phyloP scores from a whole-genome alignment of 37 sponge, comb jelly and placozoan species.

The Corticium candelabrum region DNA sequence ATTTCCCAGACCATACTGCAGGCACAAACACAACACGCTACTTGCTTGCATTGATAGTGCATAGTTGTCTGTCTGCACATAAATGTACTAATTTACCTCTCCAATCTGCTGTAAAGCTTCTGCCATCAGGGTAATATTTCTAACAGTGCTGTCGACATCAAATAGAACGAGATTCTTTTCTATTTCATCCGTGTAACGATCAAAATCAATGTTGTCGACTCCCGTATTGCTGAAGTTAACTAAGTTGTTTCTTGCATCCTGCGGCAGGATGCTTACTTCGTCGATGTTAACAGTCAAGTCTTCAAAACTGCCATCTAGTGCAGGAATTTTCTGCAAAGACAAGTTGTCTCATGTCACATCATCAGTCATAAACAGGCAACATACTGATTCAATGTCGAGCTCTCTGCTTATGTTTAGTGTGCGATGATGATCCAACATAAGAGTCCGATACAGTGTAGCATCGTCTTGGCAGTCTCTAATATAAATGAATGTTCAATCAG shows the following conservation, averaged over 20 bases:
- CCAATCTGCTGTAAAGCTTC: too few relatives aligned
- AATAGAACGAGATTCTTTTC: too few relatives aligned
- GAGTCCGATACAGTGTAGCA: neutral
- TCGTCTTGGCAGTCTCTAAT: neutral
- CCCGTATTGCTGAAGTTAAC: neutral
- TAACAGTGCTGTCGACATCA: too few relatives aligned
- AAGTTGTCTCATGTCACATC: too few relatives aligned
- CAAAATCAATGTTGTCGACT: neutral
- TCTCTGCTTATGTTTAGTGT: neutral
- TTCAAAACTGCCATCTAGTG: neutral
- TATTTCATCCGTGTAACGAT: neutral
- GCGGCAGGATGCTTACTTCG: neutral
- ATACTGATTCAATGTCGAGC: neutral
- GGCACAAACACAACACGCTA: too few relatives aligned
- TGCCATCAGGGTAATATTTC: too few relatives aligned
- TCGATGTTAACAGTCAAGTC: neutral
- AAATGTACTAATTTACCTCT: too few relatives aligned
- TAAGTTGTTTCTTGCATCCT: neutral
- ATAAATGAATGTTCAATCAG: too few relatives aligned
- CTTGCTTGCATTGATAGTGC: too few relatives aligned
- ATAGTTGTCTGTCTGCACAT: too few relatives aligned
- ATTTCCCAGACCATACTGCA: neutral
- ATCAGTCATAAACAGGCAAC: neutral
- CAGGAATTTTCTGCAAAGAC: neutral
- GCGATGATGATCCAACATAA: neutral